phyloP scores from a whole-genome alignment of 2,888 invertebrate genomes.

The Harpalus rubripes region DNA sequence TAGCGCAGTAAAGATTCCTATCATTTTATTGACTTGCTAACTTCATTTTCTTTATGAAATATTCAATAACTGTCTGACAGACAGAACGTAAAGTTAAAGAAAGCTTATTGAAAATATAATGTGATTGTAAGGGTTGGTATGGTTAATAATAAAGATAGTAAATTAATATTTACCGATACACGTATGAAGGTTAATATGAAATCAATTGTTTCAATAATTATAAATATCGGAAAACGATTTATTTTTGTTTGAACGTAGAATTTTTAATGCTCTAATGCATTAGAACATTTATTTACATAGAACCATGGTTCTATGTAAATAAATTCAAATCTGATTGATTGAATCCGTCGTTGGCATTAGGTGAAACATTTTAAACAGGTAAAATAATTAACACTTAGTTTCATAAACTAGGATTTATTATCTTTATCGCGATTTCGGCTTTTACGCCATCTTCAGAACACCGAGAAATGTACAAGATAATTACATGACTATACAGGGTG shows the following conservation, averaged over 20 bases:
- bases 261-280: background rate
- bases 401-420: too few species aligned
- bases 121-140: background rate
- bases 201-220: background rate
- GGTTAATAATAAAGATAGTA: constrained; percentile 4
- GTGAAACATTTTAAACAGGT: too few species aligned
- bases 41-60: constrained; percentile 22
- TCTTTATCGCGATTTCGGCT: too few species aligned
- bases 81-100: constrained; percentile 2
- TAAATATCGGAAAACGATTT: background rate
- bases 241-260: background rate
- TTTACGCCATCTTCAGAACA: too few species aligned
- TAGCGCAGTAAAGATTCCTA: constrained; percentile 8
- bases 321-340: too few species aligned
- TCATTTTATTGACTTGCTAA: constrained; percentile 20
- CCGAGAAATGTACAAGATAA: too few species aligned
- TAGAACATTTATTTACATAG: too few species aligned
- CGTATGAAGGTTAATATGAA: background rate
- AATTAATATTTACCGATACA: background rate
- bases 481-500: too few species aligned
- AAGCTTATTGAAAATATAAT: constrained; percentile 14
- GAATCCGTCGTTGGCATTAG: too few species aligned
- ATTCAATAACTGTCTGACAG: constrained; percentile 26
- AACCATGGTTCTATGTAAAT: too few species aligned
- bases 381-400: too few species aligned